These are phyloP conservation scores for Lucinisca nassula DNA, from an alignment of 2,888 invertebrate genomes.

Conservation along the genomic window DNA sequence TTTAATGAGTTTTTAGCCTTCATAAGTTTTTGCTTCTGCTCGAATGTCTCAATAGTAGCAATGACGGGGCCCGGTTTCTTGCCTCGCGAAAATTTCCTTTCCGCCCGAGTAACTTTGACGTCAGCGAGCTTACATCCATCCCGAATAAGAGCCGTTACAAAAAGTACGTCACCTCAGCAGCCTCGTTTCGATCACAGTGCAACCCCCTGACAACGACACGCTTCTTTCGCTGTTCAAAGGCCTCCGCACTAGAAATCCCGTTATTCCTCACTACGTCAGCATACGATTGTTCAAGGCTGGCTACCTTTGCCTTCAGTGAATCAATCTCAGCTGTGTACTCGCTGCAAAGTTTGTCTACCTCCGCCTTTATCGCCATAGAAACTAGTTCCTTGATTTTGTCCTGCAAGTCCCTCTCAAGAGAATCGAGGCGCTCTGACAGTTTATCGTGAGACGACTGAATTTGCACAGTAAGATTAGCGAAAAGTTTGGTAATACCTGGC, in stretches of 20 bases:
- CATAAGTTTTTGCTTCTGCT: no score
- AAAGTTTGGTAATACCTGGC: background rate
- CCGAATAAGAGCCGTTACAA: background rate
- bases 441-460: background rate
- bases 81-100: no score
- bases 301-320: background rate
- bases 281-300: background rate
- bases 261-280: background rate
- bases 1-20: background rate
- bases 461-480: background rate
- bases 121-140: no score
- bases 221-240: background rate
- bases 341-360: background rate
- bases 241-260: background rate
- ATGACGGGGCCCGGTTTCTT: no score
- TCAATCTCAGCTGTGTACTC: background rate
- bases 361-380: background rate
- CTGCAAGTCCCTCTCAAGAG: background rate
- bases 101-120: no score
- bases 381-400: background rate
- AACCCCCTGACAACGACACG: background rate
- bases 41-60: no score
- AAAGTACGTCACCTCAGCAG: background rate
- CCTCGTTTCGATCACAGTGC: background rate
- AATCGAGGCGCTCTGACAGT: background rate